Conservation (phyloP, 2,797 vertebrate species). For the Phalanger gymnotis region DNA sequence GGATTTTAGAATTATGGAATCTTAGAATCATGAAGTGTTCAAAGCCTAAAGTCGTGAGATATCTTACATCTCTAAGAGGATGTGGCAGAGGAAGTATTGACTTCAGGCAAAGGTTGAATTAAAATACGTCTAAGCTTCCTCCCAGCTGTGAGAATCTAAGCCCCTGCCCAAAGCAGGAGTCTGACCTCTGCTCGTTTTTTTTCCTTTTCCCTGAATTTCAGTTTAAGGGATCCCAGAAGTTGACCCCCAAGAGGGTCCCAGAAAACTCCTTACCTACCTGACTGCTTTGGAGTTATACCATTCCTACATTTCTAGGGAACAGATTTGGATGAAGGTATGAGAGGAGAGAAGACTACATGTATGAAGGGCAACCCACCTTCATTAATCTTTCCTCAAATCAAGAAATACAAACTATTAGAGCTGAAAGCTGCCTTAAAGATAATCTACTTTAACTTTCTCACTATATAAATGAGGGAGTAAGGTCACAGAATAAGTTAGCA, state of each 20-base stretch:
- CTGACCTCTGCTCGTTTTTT: neutral
- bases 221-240: neutral
- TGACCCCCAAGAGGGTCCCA: neutral
- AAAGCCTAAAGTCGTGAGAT: neutral
- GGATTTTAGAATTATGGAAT: neutral
- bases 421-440: neutral
- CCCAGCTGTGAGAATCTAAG: neutral
- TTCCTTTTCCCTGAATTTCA: neutral
- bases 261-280: neutral
- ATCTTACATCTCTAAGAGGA: neutral
- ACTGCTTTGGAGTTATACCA: neutral
- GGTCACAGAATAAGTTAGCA: neutral
- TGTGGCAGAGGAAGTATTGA: neutral
- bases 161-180: neutral
- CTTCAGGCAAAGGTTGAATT: neutral
- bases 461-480: neutral
- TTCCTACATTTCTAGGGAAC: neutral
- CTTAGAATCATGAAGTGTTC: neutral
- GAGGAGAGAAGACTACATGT: neutral
- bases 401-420: neutral
- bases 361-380: neutral
- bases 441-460: neutral
- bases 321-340: neutral
- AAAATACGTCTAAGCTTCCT: neutral
- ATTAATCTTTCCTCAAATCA: too few species aligned